Evolutionary conservation across 2,797 vertebrate species (phyloP).

Genomic region (Thripadectes ignobilis): DNA sequence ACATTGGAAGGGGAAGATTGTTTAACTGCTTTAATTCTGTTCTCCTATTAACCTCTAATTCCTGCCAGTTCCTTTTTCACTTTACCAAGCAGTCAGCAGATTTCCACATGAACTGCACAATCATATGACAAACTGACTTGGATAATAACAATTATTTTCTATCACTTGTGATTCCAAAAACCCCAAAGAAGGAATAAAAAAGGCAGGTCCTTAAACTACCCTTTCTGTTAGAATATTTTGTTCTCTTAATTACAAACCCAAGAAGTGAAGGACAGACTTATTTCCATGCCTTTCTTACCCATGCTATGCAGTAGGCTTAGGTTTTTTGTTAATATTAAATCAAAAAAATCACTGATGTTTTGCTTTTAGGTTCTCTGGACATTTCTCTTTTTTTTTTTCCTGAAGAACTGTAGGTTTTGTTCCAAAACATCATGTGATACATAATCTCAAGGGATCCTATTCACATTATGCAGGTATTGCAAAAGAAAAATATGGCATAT

Average conservation of each 20-base stretch:
- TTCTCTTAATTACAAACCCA: background rate
- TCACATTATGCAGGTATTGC: conserved; percentile 21
- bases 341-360: background rate
- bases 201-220: background rate
- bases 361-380: background rate
- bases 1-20: background rate
- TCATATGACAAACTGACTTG: background rate
- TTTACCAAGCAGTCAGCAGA: background rate
- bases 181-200: background rate
- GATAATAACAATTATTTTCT: background rate
- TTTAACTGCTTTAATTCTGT: background rate
- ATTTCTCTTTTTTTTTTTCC: background rate
- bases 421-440: conserved; percentile 31
- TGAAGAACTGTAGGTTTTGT: background rate
- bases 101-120: background rate
- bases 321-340: background rate
- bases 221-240: background rate
- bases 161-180: background rate
- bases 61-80: conserved; percentile 16
- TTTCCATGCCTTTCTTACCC: background rate
- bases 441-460: background rate
- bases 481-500: background rate
- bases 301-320: background rate
- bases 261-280: background rate
- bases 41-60: background rate